phyloP scores from a whole-genome alignment of 2,888 invertebrate genomes.

The Andrena bicolor region DNA sequence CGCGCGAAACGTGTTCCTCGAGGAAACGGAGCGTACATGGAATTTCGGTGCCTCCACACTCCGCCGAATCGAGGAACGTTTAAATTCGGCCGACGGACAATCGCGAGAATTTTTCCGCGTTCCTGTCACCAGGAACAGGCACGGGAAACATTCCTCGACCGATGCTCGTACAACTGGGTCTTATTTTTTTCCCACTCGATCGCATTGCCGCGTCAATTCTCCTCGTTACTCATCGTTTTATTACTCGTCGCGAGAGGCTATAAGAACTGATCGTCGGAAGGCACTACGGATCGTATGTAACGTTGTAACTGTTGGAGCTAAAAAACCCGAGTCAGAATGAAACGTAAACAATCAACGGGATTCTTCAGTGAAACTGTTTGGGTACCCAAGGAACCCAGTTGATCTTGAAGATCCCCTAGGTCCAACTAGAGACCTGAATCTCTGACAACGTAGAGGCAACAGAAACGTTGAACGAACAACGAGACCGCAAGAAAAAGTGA shows the following conservation, averaged over 20 bases:
- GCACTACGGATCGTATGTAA: neutral
- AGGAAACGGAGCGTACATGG: neutral
- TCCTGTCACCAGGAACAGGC: neutral
- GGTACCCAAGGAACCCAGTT: too few species aligned
- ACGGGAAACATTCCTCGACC: slow-evolving; percentile 5
- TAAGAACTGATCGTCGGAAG: slow-evolving; percentile 37
- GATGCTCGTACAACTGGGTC: neutral
- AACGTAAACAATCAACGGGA: too few species aligned
- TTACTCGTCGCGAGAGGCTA: neutral
- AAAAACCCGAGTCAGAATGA: too few species aligned
- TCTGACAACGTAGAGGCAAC: too few species aligned
- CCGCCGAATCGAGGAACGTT: neutral
- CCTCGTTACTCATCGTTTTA: slow-evolving; percentile 26
- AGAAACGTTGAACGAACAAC: neutral
- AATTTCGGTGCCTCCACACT: neutral
- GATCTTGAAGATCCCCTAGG: too few species aligned
- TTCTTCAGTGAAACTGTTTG: too few species aligned
- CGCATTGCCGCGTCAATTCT: slow-evolving; percentile 35
- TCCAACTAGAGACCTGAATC: too few species aligned
- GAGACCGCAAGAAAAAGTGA: neutral
- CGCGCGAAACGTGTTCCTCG: neutral
- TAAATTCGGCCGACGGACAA: slow-evolving; percentile 28
- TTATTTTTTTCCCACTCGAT: slow-evolving; percentile 2
- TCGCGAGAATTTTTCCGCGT: neutral
- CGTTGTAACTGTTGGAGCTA: too few species aligned